Base-by-base conservation (phyloP, 2,797 vertebrate species). In the Sardinella longiceps region DNA sequence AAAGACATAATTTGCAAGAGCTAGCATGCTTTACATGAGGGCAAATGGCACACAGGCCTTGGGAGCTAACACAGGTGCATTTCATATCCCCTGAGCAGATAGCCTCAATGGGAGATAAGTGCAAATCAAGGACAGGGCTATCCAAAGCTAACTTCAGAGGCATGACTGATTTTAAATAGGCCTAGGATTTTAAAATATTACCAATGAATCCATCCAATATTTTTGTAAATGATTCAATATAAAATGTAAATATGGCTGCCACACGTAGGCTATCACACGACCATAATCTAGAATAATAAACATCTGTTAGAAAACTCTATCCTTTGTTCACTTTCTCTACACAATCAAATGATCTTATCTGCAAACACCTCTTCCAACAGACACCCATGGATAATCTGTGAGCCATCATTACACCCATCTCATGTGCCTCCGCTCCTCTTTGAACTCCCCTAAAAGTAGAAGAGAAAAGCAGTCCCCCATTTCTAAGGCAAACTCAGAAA, bases 401-500 rank as follows among this genome's bases (percentile, higher is more conserved):
- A 39, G 20, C 7, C 70, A 77, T 39, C 20, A 23, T 39, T 3
- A 53, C 23, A 20, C 4, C 51, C 51, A 53, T 20, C 18, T 77
- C 15, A 23, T 23, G 39, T 43, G 70, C 70, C 10, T 37, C 30
- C 66, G 39, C n/a, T n/a, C 15, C 10, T 43, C 37, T 43, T 43
- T 43, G 37, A 77, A 23, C 37, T 43, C 90, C 23, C 23, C 85
- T 87, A 91, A 92, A 92, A 91, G 15, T 37, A 18, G 2, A 70
- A 5, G 33, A 39, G 37, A 77, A 77, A 15, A 37, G 66, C 66
- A 43, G 37, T 88, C 88, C 88, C 84, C 90, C 77, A 88, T 92
- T 93, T 92, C 88, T 89, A 83, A 88, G 91, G 89, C 93, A 88
- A 91, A 90, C 91, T 91, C 88, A 28, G 86, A 94, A 87, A 93